These are phyloP conservation scores for Drosophila watanabei DNA, from an alignment of 1,140 invertebrate genomes.

Conservation along the genomic window DNA sequence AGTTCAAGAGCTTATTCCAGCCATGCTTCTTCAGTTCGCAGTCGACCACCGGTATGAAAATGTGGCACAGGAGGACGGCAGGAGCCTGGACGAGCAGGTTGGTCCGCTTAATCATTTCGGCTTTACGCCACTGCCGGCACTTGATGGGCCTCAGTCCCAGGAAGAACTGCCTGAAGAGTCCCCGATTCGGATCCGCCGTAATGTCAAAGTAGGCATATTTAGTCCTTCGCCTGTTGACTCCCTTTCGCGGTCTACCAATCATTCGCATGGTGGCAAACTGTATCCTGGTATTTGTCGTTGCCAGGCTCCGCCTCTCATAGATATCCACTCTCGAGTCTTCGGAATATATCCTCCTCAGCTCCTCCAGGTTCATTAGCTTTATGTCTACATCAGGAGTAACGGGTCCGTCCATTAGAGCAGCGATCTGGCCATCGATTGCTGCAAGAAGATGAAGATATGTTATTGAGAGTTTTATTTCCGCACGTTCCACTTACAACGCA, in stretches of 20 bases:
- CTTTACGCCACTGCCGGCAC: constrained; percentile 1
- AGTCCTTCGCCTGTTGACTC: background rate
- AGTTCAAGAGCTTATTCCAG: constrained; percentile 50
- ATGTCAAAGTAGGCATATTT: background rate
- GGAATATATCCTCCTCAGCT: background rate
- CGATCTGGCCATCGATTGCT: constrained; percentile 19
- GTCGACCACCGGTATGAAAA: constrained; percentile 41
- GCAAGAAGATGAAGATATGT: no score
- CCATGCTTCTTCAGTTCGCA: constrained; percentile 38
- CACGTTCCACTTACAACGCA: constrained; percentile 17
- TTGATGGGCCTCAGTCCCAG: constrained; percentile 11
- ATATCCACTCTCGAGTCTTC: constrained; percentile 22
- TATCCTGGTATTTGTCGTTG: background rate
- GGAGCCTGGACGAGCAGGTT: constrained; percentile 15
- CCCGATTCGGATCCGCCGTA: background rate
- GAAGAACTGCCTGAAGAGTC: constrained; percentile 14
- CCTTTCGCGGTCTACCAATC: background rate
- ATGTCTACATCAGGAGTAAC: background rate
- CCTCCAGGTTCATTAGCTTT: background rate
- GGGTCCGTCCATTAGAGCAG: background rate
- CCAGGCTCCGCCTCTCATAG: constrained; percentile 3
- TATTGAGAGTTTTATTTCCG: no score
- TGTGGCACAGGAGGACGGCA: background rate
- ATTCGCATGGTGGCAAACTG: constrained; percentile 6
- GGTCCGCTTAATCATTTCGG: constrained; percentile 2